Evolutionary conservation across 2,797 vertebrate species (phyloP).

Genomic region (Macroramphosus scolopax): DNA sequence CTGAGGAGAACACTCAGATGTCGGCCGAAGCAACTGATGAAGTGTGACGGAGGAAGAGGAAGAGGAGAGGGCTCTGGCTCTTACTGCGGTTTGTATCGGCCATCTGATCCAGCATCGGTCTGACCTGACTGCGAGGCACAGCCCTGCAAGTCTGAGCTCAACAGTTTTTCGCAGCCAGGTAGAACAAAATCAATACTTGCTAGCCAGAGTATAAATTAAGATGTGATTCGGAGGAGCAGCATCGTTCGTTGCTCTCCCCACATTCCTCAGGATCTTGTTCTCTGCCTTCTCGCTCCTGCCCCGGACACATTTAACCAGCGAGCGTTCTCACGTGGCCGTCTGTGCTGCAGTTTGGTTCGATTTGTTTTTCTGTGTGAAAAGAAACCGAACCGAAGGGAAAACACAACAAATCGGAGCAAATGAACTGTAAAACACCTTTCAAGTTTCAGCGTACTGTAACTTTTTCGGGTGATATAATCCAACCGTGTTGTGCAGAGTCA

Average conservation of each 20-base stretch:
- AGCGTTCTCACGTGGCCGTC: background rate
- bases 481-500: background rate
- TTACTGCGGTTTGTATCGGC: too few species aligned
- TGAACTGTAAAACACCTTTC: background rate
- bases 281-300: background rate
- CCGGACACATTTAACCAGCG: background rate
- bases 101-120: too few species aligned
- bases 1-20: too few species aligned
- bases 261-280: too few species aligned
- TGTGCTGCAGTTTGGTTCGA: background rate
- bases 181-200: too few species aligned
- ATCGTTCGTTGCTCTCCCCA: background rate
- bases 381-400: background rate
- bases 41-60: too few species aligned
- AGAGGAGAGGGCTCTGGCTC: too few species aligned
- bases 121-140: too few species aligned
- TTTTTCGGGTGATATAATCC: background rate
- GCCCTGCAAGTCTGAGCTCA: too few species aligned
- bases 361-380: background rate
- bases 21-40: too few species aligned
- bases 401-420: background rate
- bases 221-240: background rate
- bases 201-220: background rate
- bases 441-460: background rate
- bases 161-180: too few species aligned